phyloP scores from a whole-genome alignment of 2,888 invertebrate genomes.

The Saturnia pavonia region DNA sequence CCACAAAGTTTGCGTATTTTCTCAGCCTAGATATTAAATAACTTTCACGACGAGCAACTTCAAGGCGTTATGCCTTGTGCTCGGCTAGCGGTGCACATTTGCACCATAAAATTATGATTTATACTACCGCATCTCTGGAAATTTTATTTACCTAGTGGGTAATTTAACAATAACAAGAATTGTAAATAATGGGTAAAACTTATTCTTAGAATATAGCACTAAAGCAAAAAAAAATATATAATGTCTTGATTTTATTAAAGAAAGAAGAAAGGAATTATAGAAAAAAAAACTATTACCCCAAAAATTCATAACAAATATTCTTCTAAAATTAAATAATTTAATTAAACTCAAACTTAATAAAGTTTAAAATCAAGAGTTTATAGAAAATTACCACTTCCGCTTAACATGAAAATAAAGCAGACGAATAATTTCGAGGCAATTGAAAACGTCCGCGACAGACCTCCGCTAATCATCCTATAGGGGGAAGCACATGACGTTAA shows the following conservation, averaged over 20 bases:
- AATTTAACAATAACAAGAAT: constrained; percentile 15
- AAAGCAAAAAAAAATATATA: neutral
- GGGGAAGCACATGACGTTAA: constrained; percentile 45
- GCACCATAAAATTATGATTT: constrained; percentile 46
- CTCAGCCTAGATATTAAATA: constrained; percentile 42
- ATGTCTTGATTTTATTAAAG: too few relatives aligned
- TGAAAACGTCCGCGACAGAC: constrained; percentile 49
- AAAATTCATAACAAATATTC: neutral
- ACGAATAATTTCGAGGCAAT: constrained; percentile 45
- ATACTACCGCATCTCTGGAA: constrained; percentile 36
- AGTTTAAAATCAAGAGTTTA: neutral
- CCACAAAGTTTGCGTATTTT: neutral
- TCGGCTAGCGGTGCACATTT: constrained; percentile 30
- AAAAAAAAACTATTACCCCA: neutral
- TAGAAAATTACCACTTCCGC: constrained; percentile 9
- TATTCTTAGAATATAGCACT: neutral
- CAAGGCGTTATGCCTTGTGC: constrained; percentile 39
- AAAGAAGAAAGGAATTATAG: too few relatives aligned
- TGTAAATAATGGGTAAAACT: neutral
- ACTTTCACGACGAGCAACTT: constrained; percentile 40
- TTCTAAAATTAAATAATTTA: neutral
- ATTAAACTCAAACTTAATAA: neutral
- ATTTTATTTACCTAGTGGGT: constrained; percentile 34
- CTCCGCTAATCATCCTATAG: constrained; percentile 56
- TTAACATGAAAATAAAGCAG: constrained; percentile 32